Evolutionary conservation across 2,797 vertebrate genomes (phyloP), one percentile per base, ranked within the genome.

Genomic region (Sebastes vulpes): DNA sequence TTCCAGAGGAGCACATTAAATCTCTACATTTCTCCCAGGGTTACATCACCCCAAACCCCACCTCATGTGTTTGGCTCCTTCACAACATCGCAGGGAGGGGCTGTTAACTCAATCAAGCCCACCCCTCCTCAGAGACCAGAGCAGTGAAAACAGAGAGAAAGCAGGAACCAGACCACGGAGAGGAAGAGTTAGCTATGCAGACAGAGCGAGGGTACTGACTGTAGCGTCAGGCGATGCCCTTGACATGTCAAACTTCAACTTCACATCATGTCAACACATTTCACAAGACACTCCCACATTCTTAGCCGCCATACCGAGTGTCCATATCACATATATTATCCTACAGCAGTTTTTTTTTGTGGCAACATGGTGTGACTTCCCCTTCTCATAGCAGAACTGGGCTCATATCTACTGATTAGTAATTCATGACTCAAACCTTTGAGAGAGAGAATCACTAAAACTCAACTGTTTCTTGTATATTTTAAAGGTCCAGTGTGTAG

Each of bases 1-100:
- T 89, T 87, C 80, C 86, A 65, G 61, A 78, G 69, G 18, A 81
- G 64, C 75, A 86, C 38, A 82, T 78, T 69, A 75, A 70, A 81
- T 83, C 75, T 85, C 67, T 58, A 78, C 72, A 68, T 88, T 81
- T 89, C 84, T 92, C 75, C 71, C 60, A 59, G 65, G 67, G 78
- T 92, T 89, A 94, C 92, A 89, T 94, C 94, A 93, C 82, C 82
- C 75, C 76, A 67, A 88, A 91, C 86, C 79, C 90, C 92, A 94
- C 86, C 90, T 92, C 71, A 65, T 80, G 82, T 64, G 70, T 78
- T 78, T 90, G 89, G 86, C 80, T 85, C 31, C 58, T 70, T 72
- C 65, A 76, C 86, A 92, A 87, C 82, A 88, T 29, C 53, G 59
- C 73, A 83, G 83, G 92, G 93, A 92, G 92, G 82, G 84, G 63